Percentiles rank a stretch among this genome's conserved stretches.
phyloP scores from a whole-genome alignment of 2,888 invertebrate genomes.

The Agriotes lineatus region DNA sequence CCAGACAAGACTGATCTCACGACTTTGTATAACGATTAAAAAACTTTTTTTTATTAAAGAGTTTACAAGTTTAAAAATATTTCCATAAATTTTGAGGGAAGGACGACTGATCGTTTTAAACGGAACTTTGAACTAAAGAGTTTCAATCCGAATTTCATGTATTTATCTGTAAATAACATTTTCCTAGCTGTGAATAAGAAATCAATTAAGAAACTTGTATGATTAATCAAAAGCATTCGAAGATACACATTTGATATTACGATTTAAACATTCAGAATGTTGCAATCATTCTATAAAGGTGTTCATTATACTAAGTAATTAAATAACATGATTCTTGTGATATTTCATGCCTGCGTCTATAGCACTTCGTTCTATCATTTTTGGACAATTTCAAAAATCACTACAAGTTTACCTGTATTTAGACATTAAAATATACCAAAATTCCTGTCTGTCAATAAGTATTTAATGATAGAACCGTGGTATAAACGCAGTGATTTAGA shows the following conservation, averaged over 20 bases:
- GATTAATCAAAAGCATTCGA: neutral
- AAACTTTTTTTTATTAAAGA: neutral
- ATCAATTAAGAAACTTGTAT: conserved; percentile 52
- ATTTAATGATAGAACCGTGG: neutral
- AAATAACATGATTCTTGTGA: conserved; percentile 6
- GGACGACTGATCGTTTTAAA: neutral
- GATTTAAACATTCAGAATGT: conserved; percentile 15
- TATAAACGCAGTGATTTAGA: neutral
- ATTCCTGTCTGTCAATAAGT: neutral
- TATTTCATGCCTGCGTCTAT: conserved; percentile 7
- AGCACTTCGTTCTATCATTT: neutral
- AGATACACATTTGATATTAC: neutral
- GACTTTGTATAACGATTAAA: neutral
- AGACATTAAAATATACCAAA: neutral
- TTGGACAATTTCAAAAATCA: neutral
- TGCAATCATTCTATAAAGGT: conserved; percentile 37
- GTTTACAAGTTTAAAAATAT: too few relatives aligned
- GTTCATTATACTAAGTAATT: conserved; percentile 37
- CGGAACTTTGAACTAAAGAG: neutral
- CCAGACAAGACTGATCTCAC: conserved; percentile 19
- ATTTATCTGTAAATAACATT: conserved; percentile 42
- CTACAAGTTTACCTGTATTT: too few relatives aligned
- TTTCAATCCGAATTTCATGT: conserved; percentile 37
- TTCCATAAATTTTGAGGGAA: too few relatives aligned
- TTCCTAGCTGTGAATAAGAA: conserved; percentile 61